Evolutionary conservation across 2,888 invertebrate genomes (phyloP).

Genomic region (Masnerella sp.): DNA sequence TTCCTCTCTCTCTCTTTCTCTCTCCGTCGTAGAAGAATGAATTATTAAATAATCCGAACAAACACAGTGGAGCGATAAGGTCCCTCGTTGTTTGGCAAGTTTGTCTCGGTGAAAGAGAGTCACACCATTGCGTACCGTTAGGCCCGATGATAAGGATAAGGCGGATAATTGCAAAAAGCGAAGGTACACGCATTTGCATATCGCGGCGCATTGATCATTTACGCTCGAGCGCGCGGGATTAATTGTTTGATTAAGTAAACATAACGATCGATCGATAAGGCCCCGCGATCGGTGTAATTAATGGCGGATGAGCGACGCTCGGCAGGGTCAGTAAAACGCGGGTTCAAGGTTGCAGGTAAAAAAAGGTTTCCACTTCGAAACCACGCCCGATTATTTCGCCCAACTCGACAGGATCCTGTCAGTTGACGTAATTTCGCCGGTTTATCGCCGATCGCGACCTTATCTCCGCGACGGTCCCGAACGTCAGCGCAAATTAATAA

Average conservation of each 20-base stretch:
- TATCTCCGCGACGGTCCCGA: slow-evolving; percentile 62
- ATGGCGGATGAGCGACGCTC: no score
- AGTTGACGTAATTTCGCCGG: slow-evolving; percentile 62
- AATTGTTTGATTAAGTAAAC: slow-evolving; percentile 36
- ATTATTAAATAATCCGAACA: no score
- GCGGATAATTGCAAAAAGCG: slow-evolving; percentile 12
- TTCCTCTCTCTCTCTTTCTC: no score
- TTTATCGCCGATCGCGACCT: slow-evolving; percentile 63
- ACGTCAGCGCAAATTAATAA: slow-evolving; percentile 63
- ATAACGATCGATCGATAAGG: slow-evolving; percentile 19
- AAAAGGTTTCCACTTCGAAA: slow-evolving; percentile 62
- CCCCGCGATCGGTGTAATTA: no score
- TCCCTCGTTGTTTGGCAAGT: no score
- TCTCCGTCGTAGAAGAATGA: no score
- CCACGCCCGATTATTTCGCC: slow-evolving; percentile 62
- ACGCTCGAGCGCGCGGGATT: slow-evolving; percentile 10
- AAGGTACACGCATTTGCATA: slow-evolving; percentile 3
- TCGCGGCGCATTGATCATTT: slow-evolving; percentile 18
- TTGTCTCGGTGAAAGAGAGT: no score
- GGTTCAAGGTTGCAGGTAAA: slow-evolving; percentile 62
- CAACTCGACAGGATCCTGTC: slow-evolving; percentile 54
- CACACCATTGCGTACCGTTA: no score
- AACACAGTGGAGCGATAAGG: no score
- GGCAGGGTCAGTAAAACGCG: no score
- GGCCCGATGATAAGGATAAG: no score